Evolutionary conservation across 1,140 invertebrate species (phyloP), one percentile per base, ranked within the genome.

Genomic region (Bombus confusus): DNA sequence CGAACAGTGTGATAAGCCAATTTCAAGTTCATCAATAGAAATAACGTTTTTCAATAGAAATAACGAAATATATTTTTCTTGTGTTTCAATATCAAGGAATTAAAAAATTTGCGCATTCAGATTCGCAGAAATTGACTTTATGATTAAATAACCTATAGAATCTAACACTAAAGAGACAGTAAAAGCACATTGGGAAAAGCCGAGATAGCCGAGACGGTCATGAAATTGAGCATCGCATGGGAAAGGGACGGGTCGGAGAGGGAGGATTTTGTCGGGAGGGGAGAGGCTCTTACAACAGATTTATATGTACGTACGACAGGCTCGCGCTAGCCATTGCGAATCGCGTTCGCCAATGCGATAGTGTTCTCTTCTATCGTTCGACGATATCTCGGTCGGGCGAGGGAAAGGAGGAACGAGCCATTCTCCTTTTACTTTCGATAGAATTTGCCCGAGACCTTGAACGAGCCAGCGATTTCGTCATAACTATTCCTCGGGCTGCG

Each of bases 271-370:
- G 62, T 1, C 66, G 71, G 52, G 85, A 76, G 79, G 79, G 83
- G 83, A 66, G 47, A 76, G 66, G 41, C 84, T 83, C 80, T 77
- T 86, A 71, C 52, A 66, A 85, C 64, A 85, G 79, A 86, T 85
- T 90, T 89, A 89, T 90, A 89, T 83, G 79, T 89, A 90, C 73
- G 85, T 62, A 83, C 62, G 66, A 71, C 59, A 62, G 68, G 79
- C 83, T 72, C n/a, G 43, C 25, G 59, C 74, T 43, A 66, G 37
- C 78, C 62, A 83, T 81, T 83, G 68, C 81, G 76, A 89, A 62
- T 71, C 68, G 85, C 28, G 80, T 86, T 76, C 69, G 59, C 71
- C 79, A 34, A 39, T 43, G 68, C 69, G 77, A 72, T 47, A 59
- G 13, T 31, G 15, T 31, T 22, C 52, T 5, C 43, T 15, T 76